Base-by-base conservation (phyloP, 2,888 invertebrate species). In the Drosophila percnosoma region DNA sequence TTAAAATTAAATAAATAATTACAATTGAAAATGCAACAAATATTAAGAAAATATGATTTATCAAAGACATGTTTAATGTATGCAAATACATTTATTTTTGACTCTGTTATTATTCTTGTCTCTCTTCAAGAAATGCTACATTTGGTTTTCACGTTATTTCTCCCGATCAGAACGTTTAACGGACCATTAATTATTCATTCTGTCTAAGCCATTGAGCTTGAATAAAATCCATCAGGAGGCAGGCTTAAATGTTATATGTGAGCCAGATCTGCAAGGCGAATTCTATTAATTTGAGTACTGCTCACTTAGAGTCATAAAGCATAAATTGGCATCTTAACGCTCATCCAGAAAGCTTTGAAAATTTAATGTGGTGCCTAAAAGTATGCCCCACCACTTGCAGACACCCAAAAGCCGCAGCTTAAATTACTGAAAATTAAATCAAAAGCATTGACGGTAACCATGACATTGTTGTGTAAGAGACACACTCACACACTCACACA, bases 381-480 rank as follows among this genome's bases (percentile, higher is more conserved):
- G 82, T 89, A 89, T 88, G 77, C 90, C 54, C 53, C 58, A 34
- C 11, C 55, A 79, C 48, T 38, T 5, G 1, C 15, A 21, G 51
- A 24, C 13, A 33, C 38, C 68, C 67, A 71, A 65, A 68, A 79
- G 75, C 82, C 68, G 63, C 72, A 63, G 63, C 53, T 64, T 34
- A 67, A 73, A 67, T 68, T 75, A 54, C 45, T 48, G 53, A 29
- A 62, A 69, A 60, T 45, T n/a, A 79, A 80, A 82, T 75, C 80
- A 78, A 80, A 74, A 52, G 49, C 72, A 63, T 73, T 42, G 72
- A 79, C 76, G 76, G 65, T 73, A 80, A 75, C 76, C 76, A 80
- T 78, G 83, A 85, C 86, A 87, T 79, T 85, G 87, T 85, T 81
- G 85, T 77, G 65, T 72, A 73, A 38, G 34, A 27, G 49, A 49